Conservation (phyloP, 2,113 vertebrate species). For the Sceloporus tristichus region DNA sequence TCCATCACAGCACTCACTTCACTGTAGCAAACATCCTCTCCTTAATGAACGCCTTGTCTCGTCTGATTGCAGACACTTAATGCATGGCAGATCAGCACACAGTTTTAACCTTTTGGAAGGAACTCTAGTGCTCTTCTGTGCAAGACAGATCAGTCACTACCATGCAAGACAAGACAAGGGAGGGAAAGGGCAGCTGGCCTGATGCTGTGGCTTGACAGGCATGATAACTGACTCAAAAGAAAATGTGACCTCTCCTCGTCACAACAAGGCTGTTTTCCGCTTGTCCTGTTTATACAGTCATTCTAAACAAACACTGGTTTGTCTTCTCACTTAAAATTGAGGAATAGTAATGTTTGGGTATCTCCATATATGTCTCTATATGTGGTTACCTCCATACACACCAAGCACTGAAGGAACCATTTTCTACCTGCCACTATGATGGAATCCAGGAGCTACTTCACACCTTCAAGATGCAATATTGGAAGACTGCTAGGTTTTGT, state of each 20-base stretch:
- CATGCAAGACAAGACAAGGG: not conserved
- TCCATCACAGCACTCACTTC: not conserved
- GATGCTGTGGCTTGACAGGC: not conserved
- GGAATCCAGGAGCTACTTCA: too few relatives aligned
- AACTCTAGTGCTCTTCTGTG: not conserved
- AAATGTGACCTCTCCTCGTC: not conserved
- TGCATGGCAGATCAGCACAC: not conserved
- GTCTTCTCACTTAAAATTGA: not conserved
- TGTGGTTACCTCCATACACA: too few relatives aligned
- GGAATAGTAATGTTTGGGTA: not conserved
- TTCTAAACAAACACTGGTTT: not conserved
- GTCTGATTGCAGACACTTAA: not conserved
- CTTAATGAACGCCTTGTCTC: not conserved
- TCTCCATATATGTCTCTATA: not conserved
- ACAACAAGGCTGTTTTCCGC: not conserved
- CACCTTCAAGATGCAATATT: too few relatives aligned
- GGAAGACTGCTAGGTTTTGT: too few relatives aligned
- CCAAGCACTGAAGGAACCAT: not conserved
- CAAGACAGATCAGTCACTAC: slow-evolving; percentile 4
- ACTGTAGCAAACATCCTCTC: not conserved
- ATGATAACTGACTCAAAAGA: not conserved
- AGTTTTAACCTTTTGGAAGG: slow-evolving; percentile 1
- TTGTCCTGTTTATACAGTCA: not conserved
- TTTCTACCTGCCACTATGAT: not conserved
- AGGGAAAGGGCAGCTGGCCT: not conserved